Conservation (phyloP, 1,140 invertebrate species). For the Centruroides sculpturatus region DNA sequence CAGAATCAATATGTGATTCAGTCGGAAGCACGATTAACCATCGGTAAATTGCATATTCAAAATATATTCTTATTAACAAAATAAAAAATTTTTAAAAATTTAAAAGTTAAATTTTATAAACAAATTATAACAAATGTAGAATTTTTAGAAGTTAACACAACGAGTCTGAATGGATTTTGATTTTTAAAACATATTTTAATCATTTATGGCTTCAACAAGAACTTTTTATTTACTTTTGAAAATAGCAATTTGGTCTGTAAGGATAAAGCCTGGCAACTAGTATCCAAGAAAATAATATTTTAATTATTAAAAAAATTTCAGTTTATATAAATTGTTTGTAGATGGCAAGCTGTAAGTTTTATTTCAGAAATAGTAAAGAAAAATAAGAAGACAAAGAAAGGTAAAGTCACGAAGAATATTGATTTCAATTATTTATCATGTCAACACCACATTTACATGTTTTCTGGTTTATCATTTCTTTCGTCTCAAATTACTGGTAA, state of each 20-base stretch:
- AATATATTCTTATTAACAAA: not conserved
- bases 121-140: too few species aligned
- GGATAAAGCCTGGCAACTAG: too few species aligned
- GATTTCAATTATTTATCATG: conserved; percentile 54
- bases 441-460: conserved; percentile 67
- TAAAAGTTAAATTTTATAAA: too few species aligned
- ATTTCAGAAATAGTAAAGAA: conserved; percentile 7
- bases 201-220: too few species aligned
- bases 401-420: conserved; percentile 28
- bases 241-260: too few species aligned
- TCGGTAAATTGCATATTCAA: conserved; percentile 32
- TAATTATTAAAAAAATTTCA: too few species aligned
- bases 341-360: not conserved
- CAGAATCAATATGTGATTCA: conserved; percentile 72
- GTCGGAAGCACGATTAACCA: conserved; percentile 67
- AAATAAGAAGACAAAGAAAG: conserved; percentile 32
- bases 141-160: too few species aligned
- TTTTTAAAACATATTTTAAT: too few species aligned
- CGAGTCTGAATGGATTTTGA: too few species aligned
- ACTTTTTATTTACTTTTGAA: too few species aligned
- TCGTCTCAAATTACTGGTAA: conserved; percentile 14
- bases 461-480: conserved; percentile 44
- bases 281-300: too few species aligned
- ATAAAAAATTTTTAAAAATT: not conserved
- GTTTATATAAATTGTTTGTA: too few species aligned